Evolutionary conservation across 2,113 vertebrate species (phyloP), one percentile per base, ranked within the genome.

Genomic region (Aldabrachelys gigantea): DNA sequence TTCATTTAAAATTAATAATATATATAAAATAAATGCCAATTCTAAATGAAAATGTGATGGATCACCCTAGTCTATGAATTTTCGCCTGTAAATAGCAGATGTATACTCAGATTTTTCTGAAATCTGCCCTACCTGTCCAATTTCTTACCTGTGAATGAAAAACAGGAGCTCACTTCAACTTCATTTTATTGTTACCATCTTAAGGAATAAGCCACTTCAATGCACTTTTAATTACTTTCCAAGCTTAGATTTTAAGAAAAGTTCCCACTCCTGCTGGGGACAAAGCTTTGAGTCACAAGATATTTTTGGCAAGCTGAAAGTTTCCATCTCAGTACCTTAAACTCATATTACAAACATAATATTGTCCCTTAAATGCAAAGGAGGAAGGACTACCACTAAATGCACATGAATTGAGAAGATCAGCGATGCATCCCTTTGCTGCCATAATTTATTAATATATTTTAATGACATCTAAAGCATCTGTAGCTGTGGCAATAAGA

Each of bases 181-280:
- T 9, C 1, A 0, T 29, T 90, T 84, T 72, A 41, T 19, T 84
- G 25, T 8, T 87, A 13, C 81, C 83, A 81, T 25, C 14, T 41
- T 84, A 76, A 65, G 8, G 13, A 84, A 75, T n/a, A 57, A 31
- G 5, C 78, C 81, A 6, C 88, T 80, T 89, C 41, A 2, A 24
- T 82, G 8, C 56, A 57, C 75, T 91, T 80, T 49, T 52, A 91
- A 65, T 87, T 56, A 85, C 56, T 80, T 89, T 82, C 88, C 10
- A 41, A n/a, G 25, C 5, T 84, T 8, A 21, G 11, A 54, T 94
- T 75, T 93, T 80, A 93, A 84, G 53, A 5, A 17, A 49, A 4
- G 29, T 75, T 75, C 50, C 38, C 86, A 1, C 54, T 90, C 29
- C 54, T 14, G 35, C 11, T 75, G 19, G 2, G 81, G 9, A 29